These are phyloP conservation scores for Autographa gamma DNA, from an alignment of 2,888 invertebrate genomes.

Conservation along the genomic window DNA sequence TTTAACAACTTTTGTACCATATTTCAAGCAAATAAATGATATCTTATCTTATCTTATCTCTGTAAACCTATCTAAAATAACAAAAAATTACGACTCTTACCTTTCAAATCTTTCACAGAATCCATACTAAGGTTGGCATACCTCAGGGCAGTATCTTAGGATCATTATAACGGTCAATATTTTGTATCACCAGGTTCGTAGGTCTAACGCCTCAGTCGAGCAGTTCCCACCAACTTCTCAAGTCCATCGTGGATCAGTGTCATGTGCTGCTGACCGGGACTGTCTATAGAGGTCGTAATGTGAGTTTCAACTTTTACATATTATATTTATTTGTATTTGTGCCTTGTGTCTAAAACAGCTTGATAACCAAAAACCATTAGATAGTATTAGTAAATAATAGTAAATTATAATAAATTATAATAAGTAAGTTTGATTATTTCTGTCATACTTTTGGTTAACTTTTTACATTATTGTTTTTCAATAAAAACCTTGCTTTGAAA, in stretches of 20 bases:
- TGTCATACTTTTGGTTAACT: no score
- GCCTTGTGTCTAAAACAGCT: no score
- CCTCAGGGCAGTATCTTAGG: neutral
- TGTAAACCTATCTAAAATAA: neutral
- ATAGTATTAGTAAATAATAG: no score
- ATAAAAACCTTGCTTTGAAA: no score
- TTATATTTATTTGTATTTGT: neutral
- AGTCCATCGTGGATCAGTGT: conserved; percentile 93
- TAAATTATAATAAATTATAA: no score
- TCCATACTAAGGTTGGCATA: neutral
- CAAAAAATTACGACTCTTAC: neutral
- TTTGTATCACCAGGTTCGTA: conserved; percentile 88
- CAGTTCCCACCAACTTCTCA: conserved; percentile 92
- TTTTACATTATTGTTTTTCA: no score
- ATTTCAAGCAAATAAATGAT: no score
- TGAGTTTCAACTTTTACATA: conserved; percentile 63
- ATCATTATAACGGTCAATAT: neutral
- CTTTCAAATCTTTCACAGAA: neutral
- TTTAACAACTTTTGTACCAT: no score
- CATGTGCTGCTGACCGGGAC: conserved; percentile 92
- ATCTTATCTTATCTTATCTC: no score
- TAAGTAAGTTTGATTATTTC: no score
- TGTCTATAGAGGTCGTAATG: conserved; percentile 89
- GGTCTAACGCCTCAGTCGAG: conserved; percentile 91
- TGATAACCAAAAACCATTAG: no score